Conservation (phyloP, 2,888 invertebrate species). For the Protodeltote pygarga region DNA sequence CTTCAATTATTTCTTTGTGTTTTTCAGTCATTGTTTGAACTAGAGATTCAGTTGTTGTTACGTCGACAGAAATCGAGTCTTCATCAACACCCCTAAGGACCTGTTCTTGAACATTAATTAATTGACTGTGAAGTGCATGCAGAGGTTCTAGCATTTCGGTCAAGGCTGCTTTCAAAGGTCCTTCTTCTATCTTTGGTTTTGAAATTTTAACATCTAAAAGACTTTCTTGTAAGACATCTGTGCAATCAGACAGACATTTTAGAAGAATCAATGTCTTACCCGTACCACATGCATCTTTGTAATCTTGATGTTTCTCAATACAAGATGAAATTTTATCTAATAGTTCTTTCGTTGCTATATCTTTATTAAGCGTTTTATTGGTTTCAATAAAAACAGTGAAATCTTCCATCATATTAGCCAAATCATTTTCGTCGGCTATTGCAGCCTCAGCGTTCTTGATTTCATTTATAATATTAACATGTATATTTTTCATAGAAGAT, state of each 20-base stretch:
- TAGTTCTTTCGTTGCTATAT: constrained; percentile 41
- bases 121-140: constrained; percentile 66
- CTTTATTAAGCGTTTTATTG: constrained; percentile 37
- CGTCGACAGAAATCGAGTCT: constrained; percentile 64
- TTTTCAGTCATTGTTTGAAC: constrained; percentile 71
- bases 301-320: constrained; percentile 66
- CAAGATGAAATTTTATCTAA: constrained; percentile 57
- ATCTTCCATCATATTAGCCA: constrained; percentile 56
- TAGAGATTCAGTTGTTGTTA: constrained; percentile 70
- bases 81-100: constrained; percentile 63
- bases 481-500: constrained; percentile 50
- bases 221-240: constrained; percentile 60
- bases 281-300: constrained; percentile 64
- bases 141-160: constrained; percentile 70
- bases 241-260: constrained; percentile 74
- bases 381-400: constrained; percentile 52
- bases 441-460: constrained; percentile 41
- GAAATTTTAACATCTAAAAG: constrained; percentile 39
- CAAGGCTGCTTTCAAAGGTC: constrained; percentile 58
- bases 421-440: constrained; percentile 39
- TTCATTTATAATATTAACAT: constrained; percentile 55
- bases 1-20: constrained; percentile 70
- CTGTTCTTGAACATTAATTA: constrained; percentile 70
- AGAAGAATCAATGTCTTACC: constrained; percentile 70
- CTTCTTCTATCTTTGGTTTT: constrained; percentile 52